A percentile compares a stretch with the other conserved stretches of the same genome.
Evolutionary conservation across 2,113 vertebrate genomes (phyloP).

Genomic region (Sander lucioperca): DNA sequence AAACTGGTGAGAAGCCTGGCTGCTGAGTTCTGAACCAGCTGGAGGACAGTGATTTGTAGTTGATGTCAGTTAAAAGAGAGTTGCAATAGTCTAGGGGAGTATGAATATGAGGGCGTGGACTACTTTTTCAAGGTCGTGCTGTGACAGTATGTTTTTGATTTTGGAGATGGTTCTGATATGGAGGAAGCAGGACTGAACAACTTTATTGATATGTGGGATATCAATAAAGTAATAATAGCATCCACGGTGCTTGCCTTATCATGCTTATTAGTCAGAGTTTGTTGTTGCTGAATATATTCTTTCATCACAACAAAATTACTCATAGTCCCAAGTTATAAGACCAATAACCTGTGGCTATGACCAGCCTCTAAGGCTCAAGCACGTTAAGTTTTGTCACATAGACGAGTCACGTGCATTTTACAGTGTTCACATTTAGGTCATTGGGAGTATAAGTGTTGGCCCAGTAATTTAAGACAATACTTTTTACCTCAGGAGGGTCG

Average conservation of each 20-base stretch:
- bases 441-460: background rate
- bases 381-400: background rate
- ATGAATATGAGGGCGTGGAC: no score
- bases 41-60: no score
- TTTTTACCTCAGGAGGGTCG: background rate
- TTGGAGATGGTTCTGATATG: no score
- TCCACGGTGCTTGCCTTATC: background rate
- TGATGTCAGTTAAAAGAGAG: no score
- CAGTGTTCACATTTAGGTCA: slow-evolving; percentile 6
- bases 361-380: background rate
- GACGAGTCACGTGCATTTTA: background rate
- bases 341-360: background rate
- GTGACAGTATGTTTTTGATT: no score
- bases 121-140: no score
- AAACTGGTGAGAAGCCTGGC: no score
- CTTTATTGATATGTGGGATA: no score
- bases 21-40: no score
- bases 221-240: no score
- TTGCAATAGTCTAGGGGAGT: no score
- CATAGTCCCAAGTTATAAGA: background rate
- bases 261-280: slow-evolving; percentile 2
- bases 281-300: background rate
- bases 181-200: no score
- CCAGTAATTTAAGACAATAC: background rate
- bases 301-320: background rate